Evolutionary conservation across 2,797 vertebrate species (phyloP), one percentile per base, ranked within the genome.

Genomic region (Esox lucius): DNA sequence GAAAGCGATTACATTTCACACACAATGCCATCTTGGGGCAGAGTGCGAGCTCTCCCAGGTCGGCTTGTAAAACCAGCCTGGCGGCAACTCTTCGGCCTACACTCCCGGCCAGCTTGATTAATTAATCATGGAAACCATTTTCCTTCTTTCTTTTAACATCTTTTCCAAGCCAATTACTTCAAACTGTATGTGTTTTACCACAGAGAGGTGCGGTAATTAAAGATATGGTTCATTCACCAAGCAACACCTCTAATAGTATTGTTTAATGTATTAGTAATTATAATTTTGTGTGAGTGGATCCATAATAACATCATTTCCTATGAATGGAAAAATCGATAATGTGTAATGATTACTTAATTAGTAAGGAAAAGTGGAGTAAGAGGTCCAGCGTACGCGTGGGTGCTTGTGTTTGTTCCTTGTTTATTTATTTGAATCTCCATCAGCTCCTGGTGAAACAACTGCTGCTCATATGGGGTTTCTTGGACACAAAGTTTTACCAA

Each of bases 71-170:
- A 96, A 87, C 88, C 93, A 94, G 95, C 95, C 95, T 22, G 2
- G n/a, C 94, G 93, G 84, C 90, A 91, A 95, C 94, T 96, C 93
- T 92, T 93, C 89, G 84, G 91, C 95, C 94, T 94, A 92, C 93
- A 94, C 93, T 94, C 87, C 93, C 73, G 90, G 94, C 92, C 95
- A 96, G 95, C 97, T 96, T 96, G 95, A 97, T 96, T 97, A 96
- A 98, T 98, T 97, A 95, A 95, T 91, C 89, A 89, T 84, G 84
- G 84, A 93, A 95, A 87, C 85, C 84, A 88, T 74, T 75, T 87
- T 81, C 86, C 89, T 87, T 89, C 22, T 61, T 12, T 59, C 8
- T 12, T 56, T 56, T 22, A 22, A 24, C 53, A 87, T 82, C 84
- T 84, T 84, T 77, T 84, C 86, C 80, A 86, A 89, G 86, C 95